Percentiles rank a stretch among this genome's conserved stretches.
phyloP scores from a whole-genome alignment of 2,888 invertebrate genomes.

The Lochmaea crataegi region DNA sequence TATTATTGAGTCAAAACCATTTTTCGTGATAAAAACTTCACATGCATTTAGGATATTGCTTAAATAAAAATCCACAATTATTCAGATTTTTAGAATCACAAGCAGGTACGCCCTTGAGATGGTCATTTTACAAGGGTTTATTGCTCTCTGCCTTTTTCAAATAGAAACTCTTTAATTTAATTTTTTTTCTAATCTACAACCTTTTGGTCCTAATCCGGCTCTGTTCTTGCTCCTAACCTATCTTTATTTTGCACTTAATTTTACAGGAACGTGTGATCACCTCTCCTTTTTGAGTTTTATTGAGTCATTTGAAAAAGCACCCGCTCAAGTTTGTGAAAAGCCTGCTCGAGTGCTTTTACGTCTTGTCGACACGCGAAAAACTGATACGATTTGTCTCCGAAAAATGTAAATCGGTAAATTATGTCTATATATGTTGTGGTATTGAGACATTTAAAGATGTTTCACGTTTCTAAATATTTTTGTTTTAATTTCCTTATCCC shows the following conservation, averaged over 20 bases:
- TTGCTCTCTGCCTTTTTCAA: too few relatives aligned
- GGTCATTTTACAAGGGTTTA: too few relatives aligned
- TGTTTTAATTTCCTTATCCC: too few relatives aligned
- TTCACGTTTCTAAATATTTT: too few relatives aligned
- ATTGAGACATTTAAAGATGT: too few relatives aligned
- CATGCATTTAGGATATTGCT: too few relatives aligned
- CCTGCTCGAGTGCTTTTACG: not conserved
- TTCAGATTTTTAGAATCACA: too few relatives aligned
- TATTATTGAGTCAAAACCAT: too few relatives aligned
- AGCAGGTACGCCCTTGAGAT: too few relatives aligned
- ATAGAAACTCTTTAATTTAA: not conserved
- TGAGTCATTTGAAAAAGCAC: conserved; percentile 8
- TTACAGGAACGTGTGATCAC: not conserved
- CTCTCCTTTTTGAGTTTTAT: conserved; percentile 13
- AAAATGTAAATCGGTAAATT: not conserved
- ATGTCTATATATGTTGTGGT: not conserved
- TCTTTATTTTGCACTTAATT: conserved; percentile 2
- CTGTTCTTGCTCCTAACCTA: not conserved
- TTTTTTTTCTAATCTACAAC: not conserved
- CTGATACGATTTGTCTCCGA: not conserved
- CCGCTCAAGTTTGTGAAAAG: conserved; percentile 11
- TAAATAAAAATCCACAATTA: too few relatives aligned
- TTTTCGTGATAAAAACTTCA: too few relatives aligned
- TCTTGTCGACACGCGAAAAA: not conserved
- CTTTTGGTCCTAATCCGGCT: not conserved